A percentile compares a stretch with the other conserved stretches of the same genome.
phyloP scores from a whole-genome alignment of 1,140 invertebrate genomes.

The Babylonia areolata region DNA sequence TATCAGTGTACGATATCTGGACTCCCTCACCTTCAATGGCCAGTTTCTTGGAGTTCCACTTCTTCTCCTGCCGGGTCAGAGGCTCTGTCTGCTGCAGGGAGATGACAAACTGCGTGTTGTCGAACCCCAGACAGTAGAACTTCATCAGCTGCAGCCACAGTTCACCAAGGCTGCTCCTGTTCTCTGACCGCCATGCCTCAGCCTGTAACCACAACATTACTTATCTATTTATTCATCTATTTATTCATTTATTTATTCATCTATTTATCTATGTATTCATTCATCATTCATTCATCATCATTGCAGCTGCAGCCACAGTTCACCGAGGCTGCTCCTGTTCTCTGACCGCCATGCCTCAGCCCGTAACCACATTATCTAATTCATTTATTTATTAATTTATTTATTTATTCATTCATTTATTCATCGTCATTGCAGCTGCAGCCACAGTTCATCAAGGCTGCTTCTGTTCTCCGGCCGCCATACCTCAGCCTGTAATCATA shows the following conservation, averaged over 20 bases:
- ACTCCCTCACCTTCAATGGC: conserved; percentile 77
- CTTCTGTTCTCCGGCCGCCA: conserved; percentile 64
- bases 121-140: conserved; percentile 77
- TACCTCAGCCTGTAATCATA: conserved; percentile 43
- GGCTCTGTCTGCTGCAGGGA: conserved; percentile 69
- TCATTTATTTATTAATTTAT: no score
- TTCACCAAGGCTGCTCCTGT: conserved; percentile 68
- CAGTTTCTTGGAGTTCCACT: conserved; percentile 76
- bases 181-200: conserved; percentile 55
- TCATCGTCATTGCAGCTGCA: no score
- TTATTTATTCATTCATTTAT: no score
- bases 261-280: no score
- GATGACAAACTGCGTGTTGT: conserved; percentile 72
- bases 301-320: conserved; percentile 76
- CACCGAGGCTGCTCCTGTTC: conserved; percentile 70
- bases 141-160: conserved; percentile 76
- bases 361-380: no score
- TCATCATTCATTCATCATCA: no score
- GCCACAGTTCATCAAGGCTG: conserved; percentile 75
- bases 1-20: neutral
- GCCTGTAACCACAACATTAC: no score
- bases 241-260: no score
- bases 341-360: conserved; percentile 49
- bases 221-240: no score
- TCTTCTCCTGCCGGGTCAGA: conserved; percentile 71